Percentiles rank a stretch among this genome's conserved stretches.
Evolutionary conservation across 2,113 vertebrate genomes (phyloP).

Genomic region (Melierax canorus): DNA sequence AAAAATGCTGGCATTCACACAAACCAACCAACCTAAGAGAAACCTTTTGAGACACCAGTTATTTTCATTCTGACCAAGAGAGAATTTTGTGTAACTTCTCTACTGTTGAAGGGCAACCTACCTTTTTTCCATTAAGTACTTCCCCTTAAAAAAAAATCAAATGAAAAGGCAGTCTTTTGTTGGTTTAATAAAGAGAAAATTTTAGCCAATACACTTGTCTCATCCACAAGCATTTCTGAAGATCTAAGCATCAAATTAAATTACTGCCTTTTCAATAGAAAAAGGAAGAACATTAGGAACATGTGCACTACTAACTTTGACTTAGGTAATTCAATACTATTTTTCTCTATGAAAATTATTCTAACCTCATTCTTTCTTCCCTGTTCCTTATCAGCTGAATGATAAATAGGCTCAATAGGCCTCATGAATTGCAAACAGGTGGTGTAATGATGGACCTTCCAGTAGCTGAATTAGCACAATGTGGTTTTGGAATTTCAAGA

Average conservation of each 20-base stretch:
- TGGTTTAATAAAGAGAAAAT: not conserved
- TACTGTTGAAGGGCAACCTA: not conserved
- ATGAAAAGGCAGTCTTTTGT: not conserved
- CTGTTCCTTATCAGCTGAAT: not conserved
- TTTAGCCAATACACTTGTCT: not conserved
- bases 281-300: not conserved
- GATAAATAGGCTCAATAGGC: not conserved
- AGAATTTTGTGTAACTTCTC: not conserved
- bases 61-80: not conserved
- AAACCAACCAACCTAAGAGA: not conserved
- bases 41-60: not conserved
- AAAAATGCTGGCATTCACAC: not conserved
- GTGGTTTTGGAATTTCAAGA: not conserved
- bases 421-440: not conserved
- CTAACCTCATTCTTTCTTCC: not conserved
- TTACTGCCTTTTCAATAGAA: not conserved
- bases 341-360: not conserved
- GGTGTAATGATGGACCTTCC: not conserved
- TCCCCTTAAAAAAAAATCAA: not conserved
- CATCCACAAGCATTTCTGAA: not conserved
- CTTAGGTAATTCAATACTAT: not conserved
- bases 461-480: conserved; percentile 12
- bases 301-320: not conserved
- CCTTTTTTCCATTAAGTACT: not conserved
- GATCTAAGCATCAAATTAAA: not conserved